These are phyloP conservation scores for Poeciliopsis turneri DNA, from an alignment of 2,797 vertebrate genomes.

Conservation along the genomic window DNA sequence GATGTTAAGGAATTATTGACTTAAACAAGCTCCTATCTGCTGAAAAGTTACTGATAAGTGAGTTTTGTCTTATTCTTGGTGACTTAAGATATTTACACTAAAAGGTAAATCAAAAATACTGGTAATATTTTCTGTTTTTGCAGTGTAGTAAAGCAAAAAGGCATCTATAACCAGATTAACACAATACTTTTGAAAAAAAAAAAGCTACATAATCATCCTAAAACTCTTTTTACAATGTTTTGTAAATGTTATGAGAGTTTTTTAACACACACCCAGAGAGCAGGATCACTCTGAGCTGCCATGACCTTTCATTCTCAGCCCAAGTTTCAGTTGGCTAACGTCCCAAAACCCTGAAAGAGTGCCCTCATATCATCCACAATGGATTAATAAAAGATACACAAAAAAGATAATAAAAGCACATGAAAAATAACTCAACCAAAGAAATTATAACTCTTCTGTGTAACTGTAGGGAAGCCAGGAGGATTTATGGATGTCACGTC, in stretches of 20 bases:
- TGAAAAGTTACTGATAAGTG: too few relatives aligned
- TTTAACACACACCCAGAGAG: not conserved
- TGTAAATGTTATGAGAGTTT: not conserved
- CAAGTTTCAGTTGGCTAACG: constrained; percentile 48
- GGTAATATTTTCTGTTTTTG: too few relatives aligned
- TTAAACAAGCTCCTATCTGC: too few relatives aligned
- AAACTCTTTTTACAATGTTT: not conserved
- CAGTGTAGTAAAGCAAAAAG: not conserved
- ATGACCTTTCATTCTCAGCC: constrained; percentile 12
- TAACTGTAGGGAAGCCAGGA: constrained; percentile 11
- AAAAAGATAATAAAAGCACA: constrained; percentile 17
- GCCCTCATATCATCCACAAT: constrained; percentile 26
- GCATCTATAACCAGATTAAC: not conserved
- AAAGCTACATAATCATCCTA: not conserved
- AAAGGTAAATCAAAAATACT: too few relatives aligned
- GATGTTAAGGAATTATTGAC: too few relatives aligned
- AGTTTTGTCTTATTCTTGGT: too few relatives aligned
- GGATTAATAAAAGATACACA: constrained; percentile 35
- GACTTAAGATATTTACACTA: too few relatives aligned
- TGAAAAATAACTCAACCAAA: constrained; percentile 21
- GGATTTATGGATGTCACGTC: too few relatives aligned
- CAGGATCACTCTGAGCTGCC: not conserved
- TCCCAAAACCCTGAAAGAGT: constrained; percentile 37
- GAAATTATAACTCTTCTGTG: constrained; percentile 18
- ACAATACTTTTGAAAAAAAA: not conserved